Evolutionary conservation across 1,140 invertebrate species (phyloP), one percentile per base, ranked within the genome.

Genomic region (Goniozus legneri): DNA sequence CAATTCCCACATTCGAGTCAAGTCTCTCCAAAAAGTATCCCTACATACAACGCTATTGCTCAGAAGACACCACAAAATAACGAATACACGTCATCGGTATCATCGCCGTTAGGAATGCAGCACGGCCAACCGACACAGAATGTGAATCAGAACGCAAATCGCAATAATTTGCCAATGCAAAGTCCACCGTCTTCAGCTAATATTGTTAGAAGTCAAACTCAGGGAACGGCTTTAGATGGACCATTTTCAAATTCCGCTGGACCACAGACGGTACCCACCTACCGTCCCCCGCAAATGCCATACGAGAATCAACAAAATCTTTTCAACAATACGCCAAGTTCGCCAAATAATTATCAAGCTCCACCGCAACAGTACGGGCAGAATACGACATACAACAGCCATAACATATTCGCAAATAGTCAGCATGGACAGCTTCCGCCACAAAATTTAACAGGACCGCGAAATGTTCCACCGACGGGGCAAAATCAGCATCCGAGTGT

Each of bases 331-430:
- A 16, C 37, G 7, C 33, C 10, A 3, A 35, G 21, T 12, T 20
- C 15, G 22, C 24, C 18, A 13, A 37, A 30, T 21, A 19, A 14
- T 51, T 4, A 6, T 2, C 40, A 41, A 40, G 19, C 35, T 13
- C 22, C 3, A 15, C 39, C 8, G 20, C 42, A 30, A 30, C 21
- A 14, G 10, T 21, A n/a, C 10, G 12, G 14, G 30, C 39, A 49
- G 8, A 35, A 14, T 20, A 8, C 37, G 12, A 59, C 27, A 47
- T 36, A 36, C 34, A 59, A 44, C 16, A 47, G 53, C 14, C 62
- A 62, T 33, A 62, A 51, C 15, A 34, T 65, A 15, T 62, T 60
- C 8, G 31, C 19, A 10, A 49, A 22, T 44, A 15, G 51, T 2
- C 51, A 54, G 30, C 32, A 40, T 12, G 51, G 18, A 44, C 60